A percentile compares a stretch with the other conserved stretches of the same genome.
Conservation (phyloP, 2,113 vertebrate genomes). For the Rhadina sibilatrix region DNA sequence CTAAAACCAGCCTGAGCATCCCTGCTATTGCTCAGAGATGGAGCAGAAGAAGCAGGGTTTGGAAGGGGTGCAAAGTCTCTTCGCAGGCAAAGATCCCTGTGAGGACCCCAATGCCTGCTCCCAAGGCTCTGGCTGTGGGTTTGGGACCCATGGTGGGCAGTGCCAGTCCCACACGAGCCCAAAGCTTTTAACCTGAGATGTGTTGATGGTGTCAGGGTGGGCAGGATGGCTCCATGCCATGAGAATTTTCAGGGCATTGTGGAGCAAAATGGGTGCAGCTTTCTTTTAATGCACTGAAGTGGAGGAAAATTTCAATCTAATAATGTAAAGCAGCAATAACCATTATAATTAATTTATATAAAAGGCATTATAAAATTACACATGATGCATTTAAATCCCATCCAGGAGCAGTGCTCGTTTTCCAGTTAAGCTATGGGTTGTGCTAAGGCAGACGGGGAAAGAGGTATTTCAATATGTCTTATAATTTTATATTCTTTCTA, state of each 20-base stretch:
- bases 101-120: background rate
- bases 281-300: slow-evolving; percentile 43
- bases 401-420: slow-evolving; percentile 55
- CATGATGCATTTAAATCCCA: slow-evolving; percentile 62
- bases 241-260: background rate
- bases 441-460: slow-evolving; percentile 63
- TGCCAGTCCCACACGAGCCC: background rate
- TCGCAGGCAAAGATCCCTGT: background rate
- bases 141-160: background rate
- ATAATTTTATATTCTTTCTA: slow-evolving; percentile 81
- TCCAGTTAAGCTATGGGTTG: slow-evolving; percentile 70
- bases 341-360: slow-evolving; percentile 81
- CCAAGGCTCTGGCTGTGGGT: background rate
- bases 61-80: background rate
- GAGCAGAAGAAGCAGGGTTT: background rate
- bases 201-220: background rate
- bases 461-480: slow-evolving; percentile 80
- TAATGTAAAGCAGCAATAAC: slow-evolving; percentile 76
- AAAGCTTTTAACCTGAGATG: background rate
- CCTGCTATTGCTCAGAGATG: background rate
- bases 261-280: slow-evolving; percentile 14
- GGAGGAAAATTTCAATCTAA: slow-evolving; percentile 70
- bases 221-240: background rate
- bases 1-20: background rate
- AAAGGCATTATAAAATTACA: slow-evolving; percentile 77